phyloP scores from a whole-genome alignment of 2,888 invertebrate species.

The Dastarcus helophoroides region DNA sequence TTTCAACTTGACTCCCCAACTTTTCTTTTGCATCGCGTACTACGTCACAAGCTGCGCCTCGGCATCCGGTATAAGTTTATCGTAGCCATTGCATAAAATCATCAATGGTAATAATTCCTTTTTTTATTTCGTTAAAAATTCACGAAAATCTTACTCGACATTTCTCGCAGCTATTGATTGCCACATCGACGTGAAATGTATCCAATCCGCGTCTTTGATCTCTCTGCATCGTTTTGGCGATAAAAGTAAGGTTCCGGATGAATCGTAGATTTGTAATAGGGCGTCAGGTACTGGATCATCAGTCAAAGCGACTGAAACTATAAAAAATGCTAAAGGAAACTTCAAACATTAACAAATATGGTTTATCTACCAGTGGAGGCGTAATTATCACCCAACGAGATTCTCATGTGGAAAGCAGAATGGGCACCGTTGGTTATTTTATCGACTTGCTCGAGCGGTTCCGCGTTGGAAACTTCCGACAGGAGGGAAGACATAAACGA shows the following conservation, averaged over 20 bases:
- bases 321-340: conserved; percentile 3
- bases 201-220: conserved; percentile 28
- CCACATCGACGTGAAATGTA: conserved; percentile 34
- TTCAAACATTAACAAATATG: no score
- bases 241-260: conserved; percentile 33
- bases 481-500: not conserved
- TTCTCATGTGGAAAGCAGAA: conserved; percentile 32
- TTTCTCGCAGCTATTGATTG: conserved; percentile 31
- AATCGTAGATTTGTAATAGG: conserved; percentile 34
- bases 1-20: no score
- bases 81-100: no score
- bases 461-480: no score
- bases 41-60: no score
- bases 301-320: conserved; percentile 30
- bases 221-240: conserved; percentile 31
- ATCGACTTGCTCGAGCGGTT: conserved; percentile 27
- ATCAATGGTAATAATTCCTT: no score
- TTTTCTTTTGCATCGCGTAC: no score
- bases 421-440: conserved; percentile 21
- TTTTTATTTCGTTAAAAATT: not conserved
- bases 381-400: conserved; percentile 31
- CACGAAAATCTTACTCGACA: conserved; percentile 28
- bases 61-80: no score
- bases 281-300: conserved; percentile 31
- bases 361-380: conserved; percentile 12